Conservation (phyloP, 1,140 invertebrate genomes). For the Popillia japonica region DNA sequence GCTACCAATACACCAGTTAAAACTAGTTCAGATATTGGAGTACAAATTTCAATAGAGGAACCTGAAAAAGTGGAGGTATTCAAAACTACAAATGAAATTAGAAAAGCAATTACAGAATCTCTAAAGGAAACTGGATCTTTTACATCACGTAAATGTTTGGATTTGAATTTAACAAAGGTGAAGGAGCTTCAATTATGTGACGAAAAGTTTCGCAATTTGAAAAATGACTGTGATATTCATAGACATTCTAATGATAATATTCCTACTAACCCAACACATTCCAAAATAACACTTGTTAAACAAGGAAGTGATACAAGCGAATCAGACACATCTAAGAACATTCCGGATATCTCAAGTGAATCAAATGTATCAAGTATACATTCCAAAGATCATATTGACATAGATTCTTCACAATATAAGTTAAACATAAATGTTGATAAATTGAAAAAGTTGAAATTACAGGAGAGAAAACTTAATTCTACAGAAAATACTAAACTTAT, state of each 20-base stretch:
- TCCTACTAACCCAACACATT: slow-evolving; percentile 19
- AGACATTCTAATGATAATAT: not conserved
- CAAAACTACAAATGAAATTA: slow-evolving; percentile 26
- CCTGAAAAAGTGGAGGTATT: not conserved
- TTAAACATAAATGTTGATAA: slow-evolving; percentile 36
- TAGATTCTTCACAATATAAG: not conserved
- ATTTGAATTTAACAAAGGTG: slow-evolving; percentile 50
- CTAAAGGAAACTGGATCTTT: slow-evolving; percentile 47
- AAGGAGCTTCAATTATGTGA: slow-evolving; percentile 45
- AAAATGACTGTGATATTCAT: slow-evolving; percentile 31
- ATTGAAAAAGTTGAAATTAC: too few relatives aligned
- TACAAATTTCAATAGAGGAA: slow-evolving; percentile 48
- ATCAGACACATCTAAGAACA: slow-evolving; percentile 59
- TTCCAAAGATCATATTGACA: not conserved
- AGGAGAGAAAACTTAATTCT: not conserved
- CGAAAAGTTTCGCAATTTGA: not conserved
- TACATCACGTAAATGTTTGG: slow-evolving; percentile 48
- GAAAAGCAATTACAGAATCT: slow-evolving; percentile 36
- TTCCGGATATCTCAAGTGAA: slow-evolving; percentile 58
- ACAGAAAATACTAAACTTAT: not conserved
- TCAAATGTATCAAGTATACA: slow-evolving; percentile 40
- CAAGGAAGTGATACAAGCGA: slow-evolving; percentile 48
- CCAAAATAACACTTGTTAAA: not conserved
- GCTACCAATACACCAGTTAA: slow-evolving; percentile 46
- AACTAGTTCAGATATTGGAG: slow-evolving; percentile 49